Evolutionary conservation across 2,113 vertebrate genomes (phyloP).

Genomic region (Heteronetta atricapilla): DNA sequence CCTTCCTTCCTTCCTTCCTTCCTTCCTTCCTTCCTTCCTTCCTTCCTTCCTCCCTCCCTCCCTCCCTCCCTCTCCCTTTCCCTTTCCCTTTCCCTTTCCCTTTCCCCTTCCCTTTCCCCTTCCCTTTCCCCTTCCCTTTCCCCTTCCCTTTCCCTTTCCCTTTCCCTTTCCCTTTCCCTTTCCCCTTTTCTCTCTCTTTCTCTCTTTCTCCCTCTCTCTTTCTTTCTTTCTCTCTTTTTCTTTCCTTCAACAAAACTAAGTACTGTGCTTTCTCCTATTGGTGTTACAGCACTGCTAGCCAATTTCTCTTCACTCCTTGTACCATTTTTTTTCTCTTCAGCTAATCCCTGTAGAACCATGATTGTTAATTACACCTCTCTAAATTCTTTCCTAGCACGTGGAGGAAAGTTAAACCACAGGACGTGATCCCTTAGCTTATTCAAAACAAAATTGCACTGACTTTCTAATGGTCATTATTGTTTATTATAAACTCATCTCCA

Average conservation of each 20-base stretch:
- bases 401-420: not conserved
- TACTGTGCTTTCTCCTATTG: not conserved
- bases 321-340: not conserved
- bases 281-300: not conserved
- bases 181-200: no score
- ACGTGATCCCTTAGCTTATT: not conserved
- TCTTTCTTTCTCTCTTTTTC: no score
- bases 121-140: no score
- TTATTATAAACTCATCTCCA: not conserved
- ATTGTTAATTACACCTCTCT: conserved; percentile 24
- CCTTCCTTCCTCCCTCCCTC: not conserved
- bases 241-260: not conserved
- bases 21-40: no score
- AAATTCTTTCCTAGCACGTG: not conserved
- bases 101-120: no score
- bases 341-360: not conserved
- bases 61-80: no score
- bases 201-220: no score
- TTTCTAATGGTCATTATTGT: not conserved
- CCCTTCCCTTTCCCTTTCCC: no score
- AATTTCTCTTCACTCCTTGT: not conserved
- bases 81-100: no score
- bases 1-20: not conserved
- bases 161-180: rapidly evolving
- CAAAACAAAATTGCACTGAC: conserved; percentile 8